Base-by-base conservation (phyloP, 2,797 vertebrate genomes). In the Lagodon rhomboides region DNA sequence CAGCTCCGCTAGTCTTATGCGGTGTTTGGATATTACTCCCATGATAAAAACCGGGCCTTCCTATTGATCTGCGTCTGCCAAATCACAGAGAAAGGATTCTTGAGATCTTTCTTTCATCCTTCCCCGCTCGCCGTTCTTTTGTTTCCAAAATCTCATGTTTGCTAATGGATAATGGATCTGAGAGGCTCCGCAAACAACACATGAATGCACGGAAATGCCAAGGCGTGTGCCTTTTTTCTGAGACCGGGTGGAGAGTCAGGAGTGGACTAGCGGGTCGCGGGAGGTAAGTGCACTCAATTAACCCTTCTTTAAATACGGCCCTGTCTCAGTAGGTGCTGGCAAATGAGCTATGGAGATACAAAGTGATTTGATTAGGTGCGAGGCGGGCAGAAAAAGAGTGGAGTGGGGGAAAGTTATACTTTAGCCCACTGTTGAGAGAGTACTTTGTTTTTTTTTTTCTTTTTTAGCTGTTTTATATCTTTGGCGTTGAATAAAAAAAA, bases 251-350 rank as follows among this genome's bases (percentile, higher is more conserved):
- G 46, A 67, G 68, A 80, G 47, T 77, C 25, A 61, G 63, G 68
- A 77, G 74, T 43, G 44, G 73, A 74, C 78, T 23, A 38, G 51
- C 3, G 34, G 85, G 85, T 89, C 73, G 79, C 34, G 18, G 41
- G n/a, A 69, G 74, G 63, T 79, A 54, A 56, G 46, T 44, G 62
- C 84, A 85, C 90, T 86, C 77, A 86, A 85, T 92, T 91, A 93
- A 83, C 89, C 83, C 75, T 68, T 76, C 77, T 84, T 83, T 54
- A 87, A 82, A 84, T 78, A 61, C 47, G 73, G 67, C 41, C 27
- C 20, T 23, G 71, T 55, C 74, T 75, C 74, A 58, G 47, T 59
- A 77, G 77, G 80, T 75, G 61, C 34, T 68, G 59, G 73, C 78
- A 89, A 87, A 92, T 86, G 84, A 87, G 84, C 81, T 80, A 79